Evolutionary conservation across 2,113 vertebrate genomes (phyloP), one percentile per base, ranked within the genome.

Genomic region (Cololabis saira): DNA sequence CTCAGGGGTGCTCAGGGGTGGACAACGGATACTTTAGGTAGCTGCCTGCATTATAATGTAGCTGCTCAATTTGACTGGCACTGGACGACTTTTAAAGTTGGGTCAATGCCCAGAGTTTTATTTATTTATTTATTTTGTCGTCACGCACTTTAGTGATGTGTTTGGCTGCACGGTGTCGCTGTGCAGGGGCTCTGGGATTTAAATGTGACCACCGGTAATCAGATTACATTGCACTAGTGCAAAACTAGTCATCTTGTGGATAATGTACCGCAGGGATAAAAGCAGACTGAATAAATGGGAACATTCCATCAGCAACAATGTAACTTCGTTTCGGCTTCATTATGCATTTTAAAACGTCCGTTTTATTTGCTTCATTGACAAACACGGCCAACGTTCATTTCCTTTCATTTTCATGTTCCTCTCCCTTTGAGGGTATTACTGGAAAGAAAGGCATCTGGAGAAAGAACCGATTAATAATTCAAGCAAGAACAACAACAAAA

Each of bases 381-480:
- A 8, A n/a, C 4, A 6, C 12, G 27, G 52, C 30, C 30, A 18
- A 22, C 12, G 58, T 63, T 27, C 0, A 27, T 45, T 24, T 49
- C 17, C 18, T 16, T 43, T 47, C 0, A 58, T 67, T 60, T 43
- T 14, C 41, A 49, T 12, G 13, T 22, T 50, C 50, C 5, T 30
- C 33, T 45, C 49, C 56, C 18, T 49, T 56, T 37, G 33, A 56
- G 18, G 7, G 6, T 9, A 47, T 59, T 54, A 67, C 13, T 54
- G 30, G 2, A 70, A 76, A 60, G 24, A 53, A 57, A 78, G 40
- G 22, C 30, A 54, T 43, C 57, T 24, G 21, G 44, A 62, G 44
- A 64, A 58, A 53, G n/a, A 14, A 72, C 52, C 67, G 42, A 75
- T 72, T 52, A 68, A 69, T 24, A 66, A 53, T 49, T 62, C 40